A percentile compares a stretch with the other conserved stretches of the same genome.
These are phyloP conservation scores for Oxyura jamaicensis DNA, from an alignment of 2,113 vertebrate genomes.

Conservation along the genomic window DNA sequence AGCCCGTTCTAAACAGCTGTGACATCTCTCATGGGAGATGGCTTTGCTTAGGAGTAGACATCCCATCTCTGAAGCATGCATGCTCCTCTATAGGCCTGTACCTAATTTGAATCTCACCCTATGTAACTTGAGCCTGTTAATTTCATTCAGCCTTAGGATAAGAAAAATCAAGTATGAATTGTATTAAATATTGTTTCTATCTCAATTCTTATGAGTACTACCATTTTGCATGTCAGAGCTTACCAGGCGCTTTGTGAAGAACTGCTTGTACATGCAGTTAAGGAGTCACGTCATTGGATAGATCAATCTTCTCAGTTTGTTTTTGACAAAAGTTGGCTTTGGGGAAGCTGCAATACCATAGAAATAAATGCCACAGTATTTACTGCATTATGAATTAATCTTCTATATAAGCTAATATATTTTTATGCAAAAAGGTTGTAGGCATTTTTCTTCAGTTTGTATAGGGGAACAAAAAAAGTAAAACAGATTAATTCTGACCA, in stretches of 20 bases:
- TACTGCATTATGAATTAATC: neutral
- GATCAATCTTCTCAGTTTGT: neutral
- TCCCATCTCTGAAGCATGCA: neutral
- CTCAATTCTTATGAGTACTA: neutral
- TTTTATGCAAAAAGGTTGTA: neutral
- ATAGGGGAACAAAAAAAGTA: neutral
- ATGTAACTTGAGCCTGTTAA: no score
- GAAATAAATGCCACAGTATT: neutral
- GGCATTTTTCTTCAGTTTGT: neutral
- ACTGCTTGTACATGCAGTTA: neutral
- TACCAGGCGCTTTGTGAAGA: neutral
- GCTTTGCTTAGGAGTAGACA: neutral
- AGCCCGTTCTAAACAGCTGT: neutral
- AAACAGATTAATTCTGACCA: neutral
- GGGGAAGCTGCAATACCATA: neutral
- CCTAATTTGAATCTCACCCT: neutral
- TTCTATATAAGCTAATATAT: neutral
- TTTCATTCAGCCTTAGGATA: neutral
- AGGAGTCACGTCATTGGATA: neutral
- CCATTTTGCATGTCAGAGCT: neutral
- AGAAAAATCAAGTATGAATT: neutral
- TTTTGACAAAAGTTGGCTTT: neutral
- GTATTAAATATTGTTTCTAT: neutral
- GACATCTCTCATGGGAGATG: neutral
- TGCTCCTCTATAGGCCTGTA: rapidly evolving